Conservation (phyloP, 2,888 invertebrate genomes). For the Beris chalybata region DNA sequence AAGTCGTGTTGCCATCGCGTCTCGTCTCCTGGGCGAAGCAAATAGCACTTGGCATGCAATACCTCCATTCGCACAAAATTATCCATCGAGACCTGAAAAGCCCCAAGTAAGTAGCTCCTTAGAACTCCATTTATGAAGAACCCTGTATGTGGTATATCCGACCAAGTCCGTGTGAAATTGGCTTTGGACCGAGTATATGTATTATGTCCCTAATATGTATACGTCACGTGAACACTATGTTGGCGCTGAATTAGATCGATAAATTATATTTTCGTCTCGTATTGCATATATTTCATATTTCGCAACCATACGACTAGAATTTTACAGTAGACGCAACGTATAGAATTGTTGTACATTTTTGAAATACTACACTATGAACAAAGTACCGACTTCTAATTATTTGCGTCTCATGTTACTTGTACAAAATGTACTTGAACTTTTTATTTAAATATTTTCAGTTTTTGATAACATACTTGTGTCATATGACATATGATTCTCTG, state of each 20-base stretch:
- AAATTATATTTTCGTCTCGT: slow-evolving; percentile 17
- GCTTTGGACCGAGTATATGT: background rate
- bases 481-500: background rate
- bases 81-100: slow-evolving; percentile 98
- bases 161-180: background rate
- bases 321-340: background rate
- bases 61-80: slow-evolving; percentile 93
- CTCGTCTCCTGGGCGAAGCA: slow-evolving; percentile 93
- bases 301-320: background rate
- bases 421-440: slow-evolving; percentile 10
- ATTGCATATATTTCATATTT: slow-evolving; percentile 13
- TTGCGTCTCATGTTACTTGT: background rate
- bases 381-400: background rate
- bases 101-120: slow-evolving; percentile 80
- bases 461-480: background rate
- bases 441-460: slow-evolving; percentile 10
- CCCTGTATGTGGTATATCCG: background rate
- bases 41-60: slow-evolving; percentile 95
- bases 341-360: too few species aligned
- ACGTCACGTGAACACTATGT: too few species aligned
- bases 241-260: slow-evolving; percentile 23
- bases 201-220: too few species aligned
- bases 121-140: background rate
- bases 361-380: too few species aligned
- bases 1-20: slow-evolving; percentile 80